These are phyloP conservation scores for Bedellia somnulentella DNA, from an alignment of 2,888 invertebrate genomes.

Conservation along the genomic window DNA sequence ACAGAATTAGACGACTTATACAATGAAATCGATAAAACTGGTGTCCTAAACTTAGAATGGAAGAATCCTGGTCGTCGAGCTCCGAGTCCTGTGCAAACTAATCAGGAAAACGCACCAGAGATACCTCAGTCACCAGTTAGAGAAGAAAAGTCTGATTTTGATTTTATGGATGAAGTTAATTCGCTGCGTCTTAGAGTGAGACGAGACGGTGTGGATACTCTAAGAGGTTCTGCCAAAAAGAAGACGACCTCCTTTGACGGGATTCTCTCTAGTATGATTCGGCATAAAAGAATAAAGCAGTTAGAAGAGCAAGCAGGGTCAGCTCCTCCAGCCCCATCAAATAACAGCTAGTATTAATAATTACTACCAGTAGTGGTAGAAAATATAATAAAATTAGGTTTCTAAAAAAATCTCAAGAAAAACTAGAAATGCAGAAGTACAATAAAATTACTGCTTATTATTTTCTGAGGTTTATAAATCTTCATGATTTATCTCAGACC, in stretches of 20 bases:
- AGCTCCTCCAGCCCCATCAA: constrained; percentile 23
- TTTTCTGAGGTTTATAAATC: no score
- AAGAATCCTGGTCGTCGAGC: constrained; percentile 77
- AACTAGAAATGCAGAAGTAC: no score
- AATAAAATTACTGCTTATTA: no score
- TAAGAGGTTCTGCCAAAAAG: constrained; percentile 81
- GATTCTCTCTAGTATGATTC: constrained; percentile 82
- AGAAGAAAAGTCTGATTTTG: constrained; percentile 73
- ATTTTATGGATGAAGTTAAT: constrained; percentile 83
- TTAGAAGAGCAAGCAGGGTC: constrained; percentile 48
- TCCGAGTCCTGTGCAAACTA: constrained; percentile 68
- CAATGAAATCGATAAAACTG: constrained; percentile 68
- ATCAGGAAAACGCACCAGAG: constrained; percentile 44
- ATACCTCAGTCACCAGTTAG: constrained; percentile 39
- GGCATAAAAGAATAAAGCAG: constrained; percentile 71
- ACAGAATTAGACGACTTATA: constrained; percentile 73
- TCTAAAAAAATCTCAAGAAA: no score
- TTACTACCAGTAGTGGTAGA: no score
- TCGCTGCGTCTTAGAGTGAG: constrained; percentile 74
- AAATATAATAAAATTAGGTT: no score
- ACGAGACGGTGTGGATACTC: constrained; percentile 70
- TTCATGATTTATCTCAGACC: no score
- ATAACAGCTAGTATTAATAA: no score
- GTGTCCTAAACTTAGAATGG: constrained; percentile 73
- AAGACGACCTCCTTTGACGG: no score